phyloP scores from a whole-genome alignment of 1,140 invertebrate genomes.

The Dysdera silvatica region DNA sequence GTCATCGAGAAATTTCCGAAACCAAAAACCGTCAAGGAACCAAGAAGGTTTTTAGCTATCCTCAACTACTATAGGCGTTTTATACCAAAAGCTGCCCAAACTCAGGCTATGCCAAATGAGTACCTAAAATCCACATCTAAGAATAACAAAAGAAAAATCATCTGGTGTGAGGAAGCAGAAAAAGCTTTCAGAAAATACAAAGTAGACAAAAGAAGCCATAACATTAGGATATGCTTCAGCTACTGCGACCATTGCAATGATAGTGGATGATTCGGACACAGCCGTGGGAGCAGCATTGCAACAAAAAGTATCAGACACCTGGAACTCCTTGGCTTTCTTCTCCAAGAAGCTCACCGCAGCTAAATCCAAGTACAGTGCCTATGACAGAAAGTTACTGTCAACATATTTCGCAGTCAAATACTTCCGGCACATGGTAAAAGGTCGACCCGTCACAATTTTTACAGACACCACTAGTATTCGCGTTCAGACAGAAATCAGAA shows the following conservation, averaged over 20 bases:
- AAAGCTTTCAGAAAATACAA: slow-evolving; percentile 43
- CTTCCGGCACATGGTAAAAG: neutral
- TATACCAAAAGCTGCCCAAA: slow-evolving; percentile 27
- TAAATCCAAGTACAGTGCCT: slow-evolving; percentile 40
- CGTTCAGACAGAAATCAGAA: no score
- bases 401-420: neutral
- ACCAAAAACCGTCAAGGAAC: slow-evolving; percentile 38
- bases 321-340: neutral
- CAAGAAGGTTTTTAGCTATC: slow-evolving; percentile 40
- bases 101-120: neutral
- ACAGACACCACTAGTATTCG: neutral
- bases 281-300: neutral
- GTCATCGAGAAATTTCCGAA: slow-evolving; percentile 40
- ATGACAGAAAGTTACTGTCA: slow-evolving; percentile 45
- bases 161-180: slow-evolving; percentile 29
- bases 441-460: neutral
- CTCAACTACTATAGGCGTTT: slow-evolving; percentile 44
- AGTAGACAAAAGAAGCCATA: no score
- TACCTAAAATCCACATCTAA: slow-evolving; percentile 3
- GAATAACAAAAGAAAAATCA: slow-evolving; percentile 1
- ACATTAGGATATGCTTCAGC: no score
- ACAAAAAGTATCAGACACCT: neutral
- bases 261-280: neutral
- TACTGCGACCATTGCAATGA: no score
- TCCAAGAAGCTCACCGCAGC: neutral